Base-by-base conservation (phyloP, 64 coral and sea anemone species). In the Orbicella faveolata region DNA sequence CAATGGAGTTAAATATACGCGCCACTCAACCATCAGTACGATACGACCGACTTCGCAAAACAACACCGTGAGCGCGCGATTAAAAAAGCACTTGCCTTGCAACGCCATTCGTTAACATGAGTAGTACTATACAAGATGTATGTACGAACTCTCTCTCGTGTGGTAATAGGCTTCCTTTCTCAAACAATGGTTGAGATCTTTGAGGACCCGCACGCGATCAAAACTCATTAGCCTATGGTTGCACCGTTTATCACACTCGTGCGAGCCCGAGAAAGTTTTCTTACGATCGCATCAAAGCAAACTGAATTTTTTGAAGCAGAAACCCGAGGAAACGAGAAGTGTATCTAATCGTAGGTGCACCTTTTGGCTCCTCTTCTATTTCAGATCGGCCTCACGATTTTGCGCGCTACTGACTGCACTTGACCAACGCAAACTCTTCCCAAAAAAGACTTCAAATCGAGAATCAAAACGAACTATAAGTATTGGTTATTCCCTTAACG, bases 141-240 rank as follows among this genome's bases (percentile, higher is more conserved):
- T 53, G n/a, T 72, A 26, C 9, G 21, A 26, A 72, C 17, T 34
- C 30, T 72, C 39, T 39, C 39, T 20, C 12, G 36, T 52, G 36
- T 13, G 13, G n/a, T 52, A 48, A 52, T 30, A 26, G 36, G 21
- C 36, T 72, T 69, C 59, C 81, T 69, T 69, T 84, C 12, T 25
- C 34, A 73, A 72, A 73, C 35, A 73, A 72, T 41, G 82, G 10
- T 72, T 85, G 36, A 85, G 14, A 39, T 35, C 65, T 84, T 84
- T 85, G 12, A 52, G 20, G 13, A 25, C 23, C 20, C 68, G 36
- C 39, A 85, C 7, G 63, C 82, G 14, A 39, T 72, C 26, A 20
- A 25, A 21, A 70, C 11, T 52, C 36, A 52, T 52, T 30, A 15
- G 63, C 21, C 11, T 33, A 53, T 51, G 37, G 37, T 5, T 41